These are phyloP conservation scores for Heliconius melpomene DNA, from an alignment of 1,140 invertebrate genomes.

Conservation along the genomic window DNA sequence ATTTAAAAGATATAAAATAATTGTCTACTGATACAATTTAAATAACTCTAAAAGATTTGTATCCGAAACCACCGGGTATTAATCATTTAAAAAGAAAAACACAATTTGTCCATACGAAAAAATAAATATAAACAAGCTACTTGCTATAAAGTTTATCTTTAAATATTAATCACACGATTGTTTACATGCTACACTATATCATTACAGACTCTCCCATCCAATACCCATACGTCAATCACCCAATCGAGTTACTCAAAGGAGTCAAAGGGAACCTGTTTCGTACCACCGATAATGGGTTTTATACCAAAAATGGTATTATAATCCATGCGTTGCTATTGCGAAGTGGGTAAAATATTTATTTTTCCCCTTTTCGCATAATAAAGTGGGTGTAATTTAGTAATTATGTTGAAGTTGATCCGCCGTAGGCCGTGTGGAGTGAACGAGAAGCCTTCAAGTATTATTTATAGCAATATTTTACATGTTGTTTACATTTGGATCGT, in stretches of 20 bases:
- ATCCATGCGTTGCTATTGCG: conserved; percentile 47
- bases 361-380: conserved; percentile 62
- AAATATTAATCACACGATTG: conserved; percentile 44
- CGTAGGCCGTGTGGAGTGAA: conserved; percentile 33
- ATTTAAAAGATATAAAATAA: too few relatives aligned
- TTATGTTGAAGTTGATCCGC: conserved; percentile 49
- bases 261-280: conserved; percentile 41
- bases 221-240: conserved; percentile 64
- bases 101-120: neutral
- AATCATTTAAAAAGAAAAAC: conserved; percentile 10
- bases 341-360: conserved; percentile 69
- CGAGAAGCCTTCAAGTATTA: conserved; percentile 36
- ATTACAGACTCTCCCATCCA: conserved; percentile 35
- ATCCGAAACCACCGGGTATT: neutral
- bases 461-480: conserved; percentile 27
- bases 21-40: too few relatives aligned
- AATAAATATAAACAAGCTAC: neutral
- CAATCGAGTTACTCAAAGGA: conserved; percentile 57
- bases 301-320: conserved; percentile 52
- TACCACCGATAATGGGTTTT: conserved; percentile 45
- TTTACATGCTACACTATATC: conserved; percentile 33
- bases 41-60: too few relatives aligned
- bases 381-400: conserved; percentile 61
- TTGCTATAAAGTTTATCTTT: conserved; percentile 14
- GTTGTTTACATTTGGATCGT: conserved; percentile 2